Evolutionary conservation across 2,113 vertebrate genomes (phyloP).

Genomic region (Leptobrachium ailaonicum): DNA sequence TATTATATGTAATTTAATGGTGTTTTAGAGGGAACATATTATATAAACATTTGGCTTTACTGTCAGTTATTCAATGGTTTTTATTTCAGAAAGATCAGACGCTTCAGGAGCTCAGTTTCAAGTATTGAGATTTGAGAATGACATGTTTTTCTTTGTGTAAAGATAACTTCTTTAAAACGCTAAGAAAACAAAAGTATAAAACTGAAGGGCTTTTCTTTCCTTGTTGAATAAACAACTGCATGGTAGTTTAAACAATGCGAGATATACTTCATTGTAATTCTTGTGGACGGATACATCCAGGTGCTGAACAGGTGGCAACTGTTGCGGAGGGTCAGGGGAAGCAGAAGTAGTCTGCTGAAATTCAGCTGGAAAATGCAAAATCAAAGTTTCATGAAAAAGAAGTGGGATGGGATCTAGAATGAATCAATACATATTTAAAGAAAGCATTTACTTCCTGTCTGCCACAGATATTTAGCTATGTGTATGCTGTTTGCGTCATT

Average conservation of each 20-base stretch:
- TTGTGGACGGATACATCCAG: constrained; percentile 5
- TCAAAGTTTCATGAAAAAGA: too few relatives aligned
- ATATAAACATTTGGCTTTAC: constrained; percentile 1
- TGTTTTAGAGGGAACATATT: not conserved
- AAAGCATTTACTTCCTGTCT: too few relatives aligned
- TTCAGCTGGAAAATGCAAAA: not conserved
- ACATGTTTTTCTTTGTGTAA: constrained; percentile 26
- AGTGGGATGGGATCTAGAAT: too few relatives aligned
- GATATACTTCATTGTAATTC: not conserved
- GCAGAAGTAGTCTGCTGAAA: not conserved
- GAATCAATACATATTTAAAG: too few relatives aligned
- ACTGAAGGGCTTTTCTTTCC: constrained; percentile 16
- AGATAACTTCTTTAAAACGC: not conserved
- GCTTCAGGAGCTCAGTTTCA: not conserved
- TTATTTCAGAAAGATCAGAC: constrained; percentile 22
- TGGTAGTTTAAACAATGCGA: not conserved
- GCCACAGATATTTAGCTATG: too few relatives aligned
- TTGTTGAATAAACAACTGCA: constrained; percentile 14
- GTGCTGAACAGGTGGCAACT: not conserved
- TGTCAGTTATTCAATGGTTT: constrained; percentile 1
- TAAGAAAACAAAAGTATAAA: constrained; percentile 25
- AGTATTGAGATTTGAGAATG: constrained; percentile 3
- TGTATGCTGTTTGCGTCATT: too few relatives aligned
- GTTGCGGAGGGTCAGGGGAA: not conserved
- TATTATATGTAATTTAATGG: not conserved